Conservation (phyloP, 2,888 invertebrate species). For the Eupithecia exiguata region DNA sequence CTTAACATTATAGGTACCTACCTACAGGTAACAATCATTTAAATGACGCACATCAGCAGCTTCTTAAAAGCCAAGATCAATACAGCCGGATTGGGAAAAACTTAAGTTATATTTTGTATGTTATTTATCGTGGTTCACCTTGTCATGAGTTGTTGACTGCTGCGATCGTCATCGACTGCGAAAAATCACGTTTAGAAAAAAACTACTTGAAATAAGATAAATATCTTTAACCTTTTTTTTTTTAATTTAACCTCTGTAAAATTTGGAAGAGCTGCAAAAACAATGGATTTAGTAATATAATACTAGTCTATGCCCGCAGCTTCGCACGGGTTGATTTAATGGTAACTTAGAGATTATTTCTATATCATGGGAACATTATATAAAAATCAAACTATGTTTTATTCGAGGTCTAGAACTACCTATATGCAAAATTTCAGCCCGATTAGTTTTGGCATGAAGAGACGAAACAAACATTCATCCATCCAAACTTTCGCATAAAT, state of each 20-base stretch:
- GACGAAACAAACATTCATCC: no score
- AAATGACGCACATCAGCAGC: not conserved
- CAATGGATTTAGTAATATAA: not conserved
- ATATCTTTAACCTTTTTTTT: no score
- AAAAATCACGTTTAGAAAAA: not conserved
- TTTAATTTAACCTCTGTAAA: not conserved
- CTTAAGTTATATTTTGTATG: not conserved
- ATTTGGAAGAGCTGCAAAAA: not conserved
- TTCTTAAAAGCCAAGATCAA: conserved; percentile 1
- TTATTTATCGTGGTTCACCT: not conserved
- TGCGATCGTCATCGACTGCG: not conserved
- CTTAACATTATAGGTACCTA: not conserved
- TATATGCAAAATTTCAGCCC: no score
- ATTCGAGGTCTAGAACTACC: no score
- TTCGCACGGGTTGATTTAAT: no score
- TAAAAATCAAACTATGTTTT: no score
- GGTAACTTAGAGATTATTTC: no score
- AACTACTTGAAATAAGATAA: not conserved
- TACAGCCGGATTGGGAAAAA: not conserved
- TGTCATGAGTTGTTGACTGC: not conserved
- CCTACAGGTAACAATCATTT: not conserved
- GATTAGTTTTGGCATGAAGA: no score
- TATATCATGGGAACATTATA: no score
- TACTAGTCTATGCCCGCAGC: no score
- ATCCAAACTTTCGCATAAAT: no score